Evolutionary conservation across 2,888 invertebrate species (phyloP).

Genomic region (Glyphotaelius pellucidus): DNA sequence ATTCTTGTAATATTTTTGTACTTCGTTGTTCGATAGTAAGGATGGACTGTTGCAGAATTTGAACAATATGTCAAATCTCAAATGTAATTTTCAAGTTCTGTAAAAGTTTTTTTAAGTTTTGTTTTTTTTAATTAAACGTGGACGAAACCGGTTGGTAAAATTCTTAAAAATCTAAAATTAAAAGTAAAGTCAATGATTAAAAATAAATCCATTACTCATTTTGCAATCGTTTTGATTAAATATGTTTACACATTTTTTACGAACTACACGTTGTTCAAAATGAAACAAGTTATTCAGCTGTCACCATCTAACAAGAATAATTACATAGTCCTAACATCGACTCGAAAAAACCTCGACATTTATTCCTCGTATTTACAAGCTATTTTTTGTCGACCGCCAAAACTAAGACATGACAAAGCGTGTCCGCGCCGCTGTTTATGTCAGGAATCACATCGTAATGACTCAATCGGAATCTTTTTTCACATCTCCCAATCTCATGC

Average conservation of each 20-base stretch:
- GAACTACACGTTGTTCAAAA: not conserved
- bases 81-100: too few relatives aligned
- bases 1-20: too few relatives aligned
- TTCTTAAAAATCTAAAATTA: too few relatives aligned
- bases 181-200: too few relatives aligned
- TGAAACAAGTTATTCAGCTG: not conserved
- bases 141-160: too few relatives aligned
- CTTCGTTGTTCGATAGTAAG: too few relatives aligned
- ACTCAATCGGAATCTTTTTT: constrained; percentile 2
- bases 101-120: too few relatives aligned
- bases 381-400: not conserved
- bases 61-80: too few relatives aligned
- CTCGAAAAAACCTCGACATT: not conserved
- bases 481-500: not conserved
- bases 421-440: not conserved
- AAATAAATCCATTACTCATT: too few relatives aligned
- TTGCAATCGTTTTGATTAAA: not conserved
- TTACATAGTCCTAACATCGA: not conserved
- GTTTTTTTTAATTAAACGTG: too few relatives aligned
- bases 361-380: not conserved
- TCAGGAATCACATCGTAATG: not conserved
- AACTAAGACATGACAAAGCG: not conserved
- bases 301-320: not conserved
- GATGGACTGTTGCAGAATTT: too few relatives aligned
- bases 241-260: not conserved